Evolutionary conservation across 2,888 invertebrate genomes (phyloP), one percentile per base, ranked within the genome.

Genomic region (Pachycephus smyrnensis): DNA sequence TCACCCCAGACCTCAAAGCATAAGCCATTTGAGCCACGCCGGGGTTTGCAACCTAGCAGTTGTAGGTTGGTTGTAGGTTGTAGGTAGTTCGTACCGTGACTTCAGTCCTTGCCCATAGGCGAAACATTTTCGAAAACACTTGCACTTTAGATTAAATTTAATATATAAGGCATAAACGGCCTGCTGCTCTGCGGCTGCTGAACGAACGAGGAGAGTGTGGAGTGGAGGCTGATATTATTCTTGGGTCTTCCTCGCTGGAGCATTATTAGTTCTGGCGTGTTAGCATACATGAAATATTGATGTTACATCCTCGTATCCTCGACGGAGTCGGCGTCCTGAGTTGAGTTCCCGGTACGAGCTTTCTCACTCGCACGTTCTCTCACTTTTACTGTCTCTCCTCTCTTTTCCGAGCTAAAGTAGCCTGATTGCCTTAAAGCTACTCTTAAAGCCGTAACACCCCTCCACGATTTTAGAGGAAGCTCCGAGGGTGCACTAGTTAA

Each of bases 51-150:
- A 40, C 40, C 40, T 40, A 15, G 40, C 40, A 40, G 40, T 40
- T 40, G 15, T 15, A 40, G 40, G 15, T 40, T 40, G 40, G 15
- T 15, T 40, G 40, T 40, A 40, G 15, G 15, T 40, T 40, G 4
- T 97, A 97, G 87, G 95, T 95, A 90, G 97, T 94, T 12, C 97
- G 94, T 0, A 97, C 96, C 0, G 40, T 40, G 40, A 40, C 15
- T 69, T 69, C n/a, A 32, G 69, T 69, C 68, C 4, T 68, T 68
- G 68, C n/a, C 68, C 37, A 36, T 73, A 73, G 75, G 77, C 80
- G 83, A 83, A 68, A 76, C 73, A 87, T 87, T 87, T 87, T 80
- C 84, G 86, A 84, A 84, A 79, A 84, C 81, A 80, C 82, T 82
- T 82, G 84, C 83, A 83, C 84, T 85, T 83, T 82, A 80, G 82